phyloP scores from a whole-genome alignment of 1,140 invertebrate genomes.

The Drosophila truncata region DNA sequence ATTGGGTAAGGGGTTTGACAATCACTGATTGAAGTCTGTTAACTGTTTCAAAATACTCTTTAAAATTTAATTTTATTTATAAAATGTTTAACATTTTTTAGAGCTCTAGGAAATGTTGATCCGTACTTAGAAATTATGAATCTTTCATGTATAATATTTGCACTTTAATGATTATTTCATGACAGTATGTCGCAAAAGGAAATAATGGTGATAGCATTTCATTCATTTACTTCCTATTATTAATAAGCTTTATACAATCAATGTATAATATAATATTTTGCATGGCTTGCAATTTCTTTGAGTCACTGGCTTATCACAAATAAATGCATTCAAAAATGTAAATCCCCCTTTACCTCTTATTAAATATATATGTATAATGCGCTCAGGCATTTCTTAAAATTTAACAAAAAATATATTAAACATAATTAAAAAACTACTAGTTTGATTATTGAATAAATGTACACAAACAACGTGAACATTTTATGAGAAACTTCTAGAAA shows the following conservation, averaged over 20 bases:
- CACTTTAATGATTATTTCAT: slow-evolving; percentile 2
- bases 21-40: background rate
- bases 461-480: background rate
- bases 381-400: background rate
- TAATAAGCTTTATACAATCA: background rate
- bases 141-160: background rate
- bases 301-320: slow-evolving; percentile 9
- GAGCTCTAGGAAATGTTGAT: background rate
- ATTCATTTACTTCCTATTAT: slow-evolving; percentile 16
- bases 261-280: background rate
- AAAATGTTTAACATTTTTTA: background rate
- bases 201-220: slow-evolving; percentile 4
- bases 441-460: no score
- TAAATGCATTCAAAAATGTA: slow-evolving; percentile 4
- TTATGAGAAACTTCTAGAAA: background rate
- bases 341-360: slow-evolving; percentile 1
- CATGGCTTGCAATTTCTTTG: slow-evolving; percentile 2
- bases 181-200: slow-evolving; percentile 3
- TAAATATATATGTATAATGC: background rate
- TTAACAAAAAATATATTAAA: background rate
- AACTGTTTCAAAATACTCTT: slow-evolving; percentile 16
- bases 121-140: slow-evolving; percentile 2
- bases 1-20: slow-evolving; percentile 27
- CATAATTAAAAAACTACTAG: no score
- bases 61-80: background rate